Percentiles rank a stretch among this genome's conserved stretches.
Evolutionary conservation across 2,888 invertebrate species (phyloP).

Genomic region (Platycnemis pennipes): DNA sequence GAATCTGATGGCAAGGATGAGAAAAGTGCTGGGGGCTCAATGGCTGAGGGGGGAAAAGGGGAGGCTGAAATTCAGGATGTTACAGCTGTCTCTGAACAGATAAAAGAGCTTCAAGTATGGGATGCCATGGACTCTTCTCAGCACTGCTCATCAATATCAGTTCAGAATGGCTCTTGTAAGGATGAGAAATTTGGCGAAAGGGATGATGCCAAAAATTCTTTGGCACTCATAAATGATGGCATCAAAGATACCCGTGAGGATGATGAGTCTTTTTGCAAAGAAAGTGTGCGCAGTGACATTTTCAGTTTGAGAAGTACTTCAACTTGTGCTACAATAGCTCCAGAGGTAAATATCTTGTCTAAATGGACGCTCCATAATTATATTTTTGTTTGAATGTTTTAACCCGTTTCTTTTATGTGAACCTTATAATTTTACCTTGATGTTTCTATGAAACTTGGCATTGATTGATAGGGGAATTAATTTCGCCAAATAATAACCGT

Average conservation of each 20-base stretch:
- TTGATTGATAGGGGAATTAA: too few relatives aligned
- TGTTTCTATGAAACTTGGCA: too few relatives aligned
- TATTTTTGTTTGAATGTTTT: background rate
- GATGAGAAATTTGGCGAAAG: slow-evolving; percentile 72
- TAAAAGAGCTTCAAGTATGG: slow-evolving; percentile 74
- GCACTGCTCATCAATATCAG: slow-evolving; percentile 72
- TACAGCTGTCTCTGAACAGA: slow-evolving; percentile 70
- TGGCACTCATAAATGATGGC: background rate
- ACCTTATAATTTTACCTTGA: too few relatives aligned
- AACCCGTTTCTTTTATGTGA: too few relatives aligned
- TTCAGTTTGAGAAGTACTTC: slow-evolving; percentile 79
- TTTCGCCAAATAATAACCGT: too few relatives aligned
- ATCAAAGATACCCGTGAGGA: background rate
- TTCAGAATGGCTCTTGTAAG: slow-evolving; percentile 76
- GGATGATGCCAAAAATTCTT: background rate
- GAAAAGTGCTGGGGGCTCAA: slow-evolving; percentile 77
- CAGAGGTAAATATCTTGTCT: slow-evolving; percentile 92
- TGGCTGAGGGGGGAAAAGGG: slow-evolving; percentile 42
- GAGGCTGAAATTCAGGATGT: slow-evolving; percentile 68
- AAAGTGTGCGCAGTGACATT: slow-evolving; percentile 71
- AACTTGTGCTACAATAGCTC: slow-evolving; percentile 90
- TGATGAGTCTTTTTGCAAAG: background rate
- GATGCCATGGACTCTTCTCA: background rate
- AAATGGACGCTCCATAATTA: background rate
- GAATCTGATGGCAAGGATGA: slow-evolving; percentile 83